Percentiles rank a stretch among this genome's conserved stretches.
phyloP scores from a whole-genome alignment of 2,888 invertebrate species.

The Cataglyphis altisquamis region DNA sequence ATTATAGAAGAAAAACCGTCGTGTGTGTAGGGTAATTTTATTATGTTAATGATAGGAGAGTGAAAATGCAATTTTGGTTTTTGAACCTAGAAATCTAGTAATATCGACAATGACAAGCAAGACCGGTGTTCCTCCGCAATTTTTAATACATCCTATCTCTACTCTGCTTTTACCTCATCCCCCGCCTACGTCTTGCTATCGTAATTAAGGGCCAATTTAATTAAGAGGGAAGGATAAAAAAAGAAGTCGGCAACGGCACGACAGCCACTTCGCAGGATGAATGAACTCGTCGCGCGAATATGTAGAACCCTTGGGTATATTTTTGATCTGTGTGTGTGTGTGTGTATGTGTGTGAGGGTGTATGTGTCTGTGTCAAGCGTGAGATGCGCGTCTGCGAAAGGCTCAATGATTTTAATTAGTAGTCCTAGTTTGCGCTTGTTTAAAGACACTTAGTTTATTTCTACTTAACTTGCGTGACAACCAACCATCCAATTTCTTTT shows the following conservation, averaged over 20 bases:
- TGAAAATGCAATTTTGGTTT: slow-evolving; percentile 1
- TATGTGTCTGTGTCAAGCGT: slow-evolving; percentile 14
- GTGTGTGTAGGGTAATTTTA: neutral
- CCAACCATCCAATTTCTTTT: slow-evolving; percentile 9
- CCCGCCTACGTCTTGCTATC: slow-evolving; percentile 45
- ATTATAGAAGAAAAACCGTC: neutral
- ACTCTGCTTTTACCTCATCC: slow-evolving; percentile 1
- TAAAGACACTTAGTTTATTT: slow-evolving; percentile 66
- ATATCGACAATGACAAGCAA: neutral
- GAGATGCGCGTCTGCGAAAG: slow-evolving; percentile 59
- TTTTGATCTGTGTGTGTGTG: neutral
- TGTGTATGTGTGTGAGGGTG: neutral
- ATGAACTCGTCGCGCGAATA: slow-evolving; percentile 59
- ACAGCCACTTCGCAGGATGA: slow-evolving; percentile 59
- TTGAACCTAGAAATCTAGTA: neutral
- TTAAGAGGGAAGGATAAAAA: slow-evolving; percentile 49
- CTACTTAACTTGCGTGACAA: slow-evolving; percentile 38
- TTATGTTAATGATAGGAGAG: neutral
- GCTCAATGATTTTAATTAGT: slow-evolving; percentile 76
- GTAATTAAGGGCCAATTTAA: slow-evolving; percentile 59
- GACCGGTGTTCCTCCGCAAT: neutral
- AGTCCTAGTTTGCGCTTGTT: slow-evolving; percentile 73
- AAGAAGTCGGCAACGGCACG: slow-evolving; percentile 45
- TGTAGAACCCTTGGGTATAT: slow-evolving; percentile 58
- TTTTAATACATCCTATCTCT: slow-evolving; percentile 7